These are phyloP conservation scores for Matsumyia berberina DNA, from an alignment of 2,888 invertebrate genomes.

Conservation along the genomic window DNA sequence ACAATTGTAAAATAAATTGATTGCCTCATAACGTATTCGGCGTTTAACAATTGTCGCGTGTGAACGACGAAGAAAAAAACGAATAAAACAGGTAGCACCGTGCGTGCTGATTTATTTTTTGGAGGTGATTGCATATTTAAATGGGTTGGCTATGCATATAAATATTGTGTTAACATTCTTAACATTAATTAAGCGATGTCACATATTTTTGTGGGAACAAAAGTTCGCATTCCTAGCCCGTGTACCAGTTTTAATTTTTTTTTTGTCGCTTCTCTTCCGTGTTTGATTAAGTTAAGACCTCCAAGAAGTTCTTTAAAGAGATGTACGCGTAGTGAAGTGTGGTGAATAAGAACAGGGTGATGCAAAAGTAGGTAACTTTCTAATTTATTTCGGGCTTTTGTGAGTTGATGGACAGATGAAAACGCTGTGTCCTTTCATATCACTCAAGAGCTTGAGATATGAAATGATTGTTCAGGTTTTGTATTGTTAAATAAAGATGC, in stretches of 20 bases:
- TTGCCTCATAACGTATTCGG: not conserved
- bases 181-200: conserved; percentile 7
- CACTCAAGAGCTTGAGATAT: too few species aligned
- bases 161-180: not conserved
- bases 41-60: not conserved
- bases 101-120: not conserved
- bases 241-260: not conserved
- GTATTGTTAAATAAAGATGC: too few species aligned
- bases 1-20: not conserved
- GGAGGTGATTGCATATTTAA: not conserved
- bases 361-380: too few species aligned
- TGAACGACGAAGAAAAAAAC: not conserved
- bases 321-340: not conserved
- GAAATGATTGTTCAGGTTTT: too few species aligned
- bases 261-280: not conserved
- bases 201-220: not conserved
- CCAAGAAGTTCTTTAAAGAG: conserved; percentile 1
- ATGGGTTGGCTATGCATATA: not conserved
- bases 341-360: too few species aligned
- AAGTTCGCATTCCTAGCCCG: not conserved
- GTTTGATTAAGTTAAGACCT: not conserved
- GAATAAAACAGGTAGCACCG: conserved; percentile 2
- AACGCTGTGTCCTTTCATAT: too few species aligned
- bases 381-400: too few species aligned
- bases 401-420: too few species aligned